These are phyloP conservation scores for Drosophila novamexicana DNA, from an alignment of 1,140 invertebrate species.

Conservation along the genomic window DNA sequence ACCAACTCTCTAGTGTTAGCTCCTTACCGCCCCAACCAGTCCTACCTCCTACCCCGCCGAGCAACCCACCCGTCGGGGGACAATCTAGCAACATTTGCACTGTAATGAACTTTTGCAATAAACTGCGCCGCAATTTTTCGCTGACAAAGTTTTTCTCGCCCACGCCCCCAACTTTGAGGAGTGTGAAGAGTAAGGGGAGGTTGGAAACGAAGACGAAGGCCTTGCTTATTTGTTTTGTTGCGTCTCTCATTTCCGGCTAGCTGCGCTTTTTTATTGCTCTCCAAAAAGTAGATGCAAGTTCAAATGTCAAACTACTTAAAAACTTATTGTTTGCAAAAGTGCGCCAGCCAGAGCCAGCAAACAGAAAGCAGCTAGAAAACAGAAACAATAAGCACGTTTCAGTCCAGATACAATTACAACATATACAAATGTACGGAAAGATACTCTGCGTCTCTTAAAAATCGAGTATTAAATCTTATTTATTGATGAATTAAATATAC, in stretches of 20 bases:
- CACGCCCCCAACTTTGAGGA: background rate
- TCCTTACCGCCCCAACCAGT: background rate
- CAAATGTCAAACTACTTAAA: conserved; percentile 83
- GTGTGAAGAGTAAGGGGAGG: too few species aligned
- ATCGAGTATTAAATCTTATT: too few species aligned
- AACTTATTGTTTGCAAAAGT: conserved; percentile 81
- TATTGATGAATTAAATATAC: too few species aligned
- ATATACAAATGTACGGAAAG: background rate
- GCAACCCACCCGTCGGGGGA: background rate
- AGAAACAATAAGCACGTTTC: conserved; percentile 3
- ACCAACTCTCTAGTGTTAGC: background rate
- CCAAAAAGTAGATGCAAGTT: conserved; percentile 75
- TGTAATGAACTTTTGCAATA: conserved; percentile 83
- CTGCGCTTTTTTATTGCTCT: conserved; percentile 80
- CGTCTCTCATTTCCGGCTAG: conserved; percentile 77
- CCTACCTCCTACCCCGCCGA: background rate
- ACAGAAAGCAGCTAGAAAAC: conserved; percentile 14
- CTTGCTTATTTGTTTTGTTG: conserved; percentile 78
- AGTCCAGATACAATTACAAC: background rate
- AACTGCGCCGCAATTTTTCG: conserved; percentile 82
- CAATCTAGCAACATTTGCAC: conserved; percentile 75
- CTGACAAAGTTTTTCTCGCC: conserved; percentile 72
- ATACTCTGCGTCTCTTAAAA: background rate
- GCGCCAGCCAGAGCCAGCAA: conserved; percentile 40
- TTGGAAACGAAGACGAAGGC: conserved; percentile 5